These are phyloP conservation scores for Myotis daubentonii DNA, from an alignment of 2,797 vertebrate species.

Conservation along the genomic window DNA sequence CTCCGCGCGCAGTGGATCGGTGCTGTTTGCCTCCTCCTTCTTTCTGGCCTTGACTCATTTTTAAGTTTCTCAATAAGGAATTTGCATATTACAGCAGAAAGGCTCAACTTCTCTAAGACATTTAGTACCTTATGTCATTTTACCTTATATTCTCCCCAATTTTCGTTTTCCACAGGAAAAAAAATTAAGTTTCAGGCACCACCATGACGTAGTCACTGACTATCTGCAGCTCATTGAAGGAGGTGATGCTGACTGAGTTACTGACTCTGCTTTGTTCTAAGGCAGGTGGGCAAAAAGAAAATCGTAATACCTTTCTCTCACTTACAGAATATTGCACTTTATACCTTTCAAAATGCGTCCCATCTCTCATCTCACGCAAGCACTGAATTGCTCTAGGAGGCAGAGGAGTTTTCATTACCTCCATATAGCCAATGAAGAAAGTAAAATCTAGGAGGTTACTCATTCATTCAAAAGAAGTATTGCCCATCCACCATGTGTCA, in stretches of 20 bases:
- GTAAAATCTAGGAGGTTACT: not conserved
- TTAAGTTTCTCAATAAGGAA: not conserved
- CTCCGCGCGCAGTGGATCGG: rapidly evolving
- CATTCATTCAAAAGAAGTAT: not conserved
- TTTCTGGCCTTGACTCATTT: not conserved
- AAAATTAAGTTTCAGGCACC: not conserved
- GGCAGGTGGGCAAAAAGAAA: not conserved
- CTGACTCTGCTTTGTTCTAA: not conserved
- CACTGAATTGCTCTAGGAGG: not conserved
- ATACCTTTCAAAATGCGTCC: not conserved
- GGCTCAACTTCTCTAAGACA: not conserved
- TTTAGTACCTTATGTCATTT: not conserved
- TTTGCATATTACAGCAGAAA: not conserved
- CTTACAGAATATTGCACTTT: not conserved
- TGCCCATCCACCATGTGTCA: not conserved
- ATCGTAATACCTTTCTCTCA: not conserved
- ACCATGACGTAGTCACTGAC: rapidly evolving
- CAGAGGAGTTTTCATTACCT: not conserved
- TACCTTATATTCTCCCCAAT: not conserved
- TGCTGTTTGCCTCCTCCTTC: too few species aligned
- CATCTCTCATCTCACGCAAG: not conserved
- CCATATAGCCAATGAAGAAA: not conserved
- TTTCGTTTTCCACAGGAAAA: not conserved
- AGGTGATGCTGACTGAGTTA: not conserved
- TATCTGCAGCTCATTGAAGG: not conserved